Evolutionary conservation across 2,888 invertebrate species (phyloP), one percentile per base, ranked within the genome.

Genomic region (Tetrapedia diversipes): DNA sequence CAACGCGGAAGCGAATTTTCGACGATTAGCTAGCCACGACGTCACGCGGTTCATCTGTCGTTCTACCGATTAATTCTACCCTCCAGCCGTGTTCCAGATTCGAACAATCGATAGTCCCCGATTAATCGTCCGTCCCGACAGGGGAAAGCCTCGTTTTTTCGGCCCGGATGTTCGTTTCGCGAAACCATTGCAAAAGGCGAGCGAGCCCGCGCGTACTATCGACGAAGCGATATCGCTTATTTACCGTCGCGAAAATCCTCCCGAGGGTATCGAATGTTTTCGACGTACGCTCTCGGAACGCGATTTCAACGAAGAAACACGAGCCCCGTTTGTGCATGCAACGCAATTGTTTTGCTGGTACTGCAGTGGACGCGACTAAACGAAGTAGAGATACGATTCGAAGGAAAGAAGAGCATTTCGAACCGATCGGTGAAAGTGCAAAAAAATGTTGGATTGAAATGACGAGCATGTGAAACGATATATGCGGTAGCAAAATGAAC

Each of bases 1-100:
- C 32, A 14, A 32, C 34, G 41, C 57, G 66, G 57, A 57, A 66
- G 22, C n/a, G 32, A 53, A 49, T 47, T 66, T 57, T 57, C 10
- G 34, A 6, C 51, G 49, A 49, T 19, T 7, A 16, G 10, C 19
- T 22, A 7, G 10, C n/a, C n/a, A n/a, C 29, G 27, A 27, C 8
- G n/a, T n/a, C n/a, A n/a, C 10, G 27, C 51, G 27, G 29, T 27
- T 4, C 27, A 14, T 24, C 37, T 14, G 3, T 2, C 37, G n/a
- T n/a, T n/a, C n/a, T n/a, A n/a, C 2, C 1, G 19, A 14, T 22
- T 37, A 10, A 39, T 39, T 1, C 27, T 1, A 41, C 6, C 6
- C 11, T n/a, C 16, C 24, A 4, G 0, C 34, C 39, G 14, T 14
- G 39, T 29, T 43, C 43, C 16, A 27, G 29, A 54, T 34, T 65